Evolutionary conservation across 2,888 invertebrate genomes (phyloP).

Genomic region (Clivina fossor): DNA sequence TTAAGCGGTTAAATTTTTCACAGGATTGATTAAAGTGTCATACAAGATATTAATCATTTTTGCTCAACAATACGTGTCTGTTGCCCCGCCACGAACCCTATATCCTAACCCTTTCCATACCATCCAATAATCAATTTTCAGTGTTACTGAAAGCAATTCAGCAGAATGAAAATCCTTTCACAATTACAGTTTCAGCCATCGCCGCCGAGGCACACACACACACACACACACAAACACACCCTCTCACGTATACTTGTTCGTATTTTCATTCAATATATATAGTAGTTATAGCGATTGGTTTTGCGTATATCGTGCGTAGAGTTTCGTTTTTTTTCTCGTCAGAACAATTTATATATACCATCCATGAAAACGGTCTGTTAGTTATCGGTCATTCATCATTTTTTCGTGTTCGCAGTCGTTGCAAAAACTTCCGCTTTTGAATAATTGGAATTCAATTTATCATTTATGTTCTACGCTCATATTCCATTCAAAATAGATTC

Average conservation of each 20-base stretch:
- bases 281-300: no score
- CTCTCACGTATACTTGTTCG: background rate
- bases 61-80: constrained; percentile 21
- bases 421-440: constrained; percentile 14
- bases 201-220: background rate
- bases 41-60: constrained; percentile 31
- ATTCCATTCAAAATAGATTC: no score
- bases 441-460: constrained; percentile 25
- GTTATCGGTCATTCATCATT: constrained; percentile 26
- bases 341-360: constrained; percentile 24
- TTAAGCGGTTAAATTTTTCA: constrained; percentile 30
- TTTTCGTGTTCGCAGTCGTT: constrained; percentile 15
- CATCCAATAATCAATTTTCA: constrained; percentile 26
- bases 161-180: constrained; percentile 20
- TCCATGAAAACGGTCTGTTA: constrained; percentile 18
- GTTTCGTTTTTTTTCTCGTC: constrained; percentile 8
- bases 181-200: constrained; percentile 6
- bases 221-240: background rate
- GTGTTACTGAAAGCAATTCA: constrained; percentile 23
- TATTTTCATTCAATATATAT: background rate
- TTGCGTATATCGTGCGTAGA: no score
- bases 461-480: constrained; percentile 22
- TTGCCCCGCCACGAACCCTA: no score
- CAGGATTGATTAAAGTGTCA: constrained; percentile 31
- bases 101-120: background rate